A percentile compares a stretch with the other conserved stretches of the same genome.
These are phyloP conservation scores for Otolemur crassicaudatus DNA, from an alignment of 2,797 vertebrate species.

Conservation along the genomic window DNA sequence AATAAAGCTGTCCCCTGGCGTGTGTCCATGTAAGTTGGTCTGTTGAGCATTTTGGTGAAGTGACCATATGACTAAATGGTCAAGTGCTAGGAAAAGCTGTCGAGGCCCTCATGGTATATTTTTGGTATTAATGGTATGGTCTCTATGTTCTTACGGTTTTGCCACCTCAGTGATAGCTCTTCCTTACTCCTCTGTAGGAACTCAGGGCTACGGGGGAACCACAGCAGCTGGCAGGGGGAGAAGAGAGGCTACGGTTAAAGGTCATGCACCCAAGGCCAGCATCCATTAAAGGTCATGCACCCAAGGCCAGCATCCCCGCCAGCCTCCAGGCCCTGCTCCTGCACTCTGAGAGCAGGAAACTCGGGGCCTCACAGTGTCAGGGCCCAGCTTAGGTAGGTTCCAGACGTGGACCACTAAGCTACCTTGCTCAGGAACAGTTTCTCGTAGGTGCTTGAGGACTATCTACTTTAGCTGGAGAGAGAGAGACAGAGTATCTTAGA, in stretches of 20 bases:
- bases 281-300: background rate
- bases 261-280: background rate
- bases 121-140: background rate
- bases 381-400: too few relatives aligned
- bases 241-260: background rate
- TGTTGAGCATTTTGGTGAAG: background rate
- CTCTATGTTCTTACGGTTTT: conserved; percentile 21
- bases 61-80: background rate
- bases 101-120: background rate
- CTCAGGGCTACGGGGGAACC: background rate
- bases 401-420: too few relatives aligned
- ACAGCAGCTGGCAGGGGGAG: background rate
- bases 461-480: too few relatives aligned
- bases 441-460: too few relatives aligned
- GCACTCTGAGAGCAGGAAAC: background rate
- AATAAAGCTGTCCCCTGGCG: background rate
- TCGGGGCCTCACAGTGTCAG: background rate
- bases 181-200: background rate
- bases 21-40: background rate
- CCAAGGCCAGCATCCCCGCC: background rate
- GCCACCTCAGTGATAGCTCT: background rate
- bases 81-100: conserved; percentile 21
- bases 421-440: too few relatives aligned
- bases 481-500: too few relatives aligned
- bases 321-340: background rate